Conservation (phyloP, 2,888 invertebrate genomes). For the Napeogenes sylphis region DNA sequence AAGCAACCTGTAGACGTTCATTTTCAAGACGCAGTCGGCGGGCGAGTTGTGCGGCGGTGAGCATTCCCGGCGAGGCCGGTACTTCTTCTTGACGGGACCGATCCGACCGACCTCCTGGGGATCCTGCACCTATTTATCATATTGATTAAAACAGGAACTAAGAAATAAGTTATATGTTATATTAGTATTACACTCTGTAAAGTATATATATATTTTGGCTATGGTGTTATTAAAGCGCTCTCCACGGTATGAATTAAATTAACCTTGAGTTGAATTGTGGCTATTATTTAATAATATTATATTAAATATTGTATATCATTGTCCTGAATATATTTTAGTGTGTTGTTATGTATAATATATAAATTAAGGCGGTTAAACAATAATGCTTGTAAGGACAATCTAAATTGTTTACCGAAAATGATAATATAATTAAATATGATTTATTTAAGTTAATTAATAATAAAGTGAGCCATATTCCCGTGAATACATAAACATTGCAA, state of each 20-base stretch:
- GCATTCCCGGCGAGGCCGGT: slow-evolving; percentile 75
- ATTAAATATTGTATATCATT: no score
- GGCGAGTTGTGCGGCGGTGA: slow-evolving; percentile 76
- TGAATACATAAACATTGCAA: slow-evolving; percentile 49
- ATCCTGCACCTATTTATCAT: slow-evolving; percentile 55
- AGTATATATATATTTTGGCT: neutral
- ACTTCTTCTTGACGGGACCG: slow-evolving; percentile 69
- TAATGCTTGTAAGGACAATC: neutral
- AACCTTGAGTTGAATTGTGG: no score
- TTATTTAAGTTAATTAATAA: neutral
- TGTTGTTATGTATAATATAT: no score
- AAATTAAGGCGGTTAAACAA: neutral
- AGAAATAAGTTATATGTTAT: neutral
- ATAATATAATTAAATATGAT: neutral
- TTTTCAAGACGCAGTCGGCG: slow-evolving; percentile 85
- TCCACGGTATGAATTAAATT: no score
- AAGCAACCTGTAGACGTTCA: slow-evolving; percentile 79
- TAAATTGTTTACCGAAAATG: neutral
- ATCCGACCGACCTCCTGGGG: slow-evolving; percentile 67
- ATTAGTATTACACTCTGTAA: neutral
- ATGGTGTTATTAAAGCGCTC: no score
- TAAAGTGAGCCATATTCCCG: neutral
- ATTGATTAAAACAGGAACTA: slow-evolving; percentile 2
- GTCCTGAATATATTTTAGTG: no score
- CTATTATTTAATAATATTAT: no score